These are phyloP conservation scores for Syritta pipiens DNA, from an alignment of 2,888 invertebrate genomes.

Conservation along the genomic window DNA sequence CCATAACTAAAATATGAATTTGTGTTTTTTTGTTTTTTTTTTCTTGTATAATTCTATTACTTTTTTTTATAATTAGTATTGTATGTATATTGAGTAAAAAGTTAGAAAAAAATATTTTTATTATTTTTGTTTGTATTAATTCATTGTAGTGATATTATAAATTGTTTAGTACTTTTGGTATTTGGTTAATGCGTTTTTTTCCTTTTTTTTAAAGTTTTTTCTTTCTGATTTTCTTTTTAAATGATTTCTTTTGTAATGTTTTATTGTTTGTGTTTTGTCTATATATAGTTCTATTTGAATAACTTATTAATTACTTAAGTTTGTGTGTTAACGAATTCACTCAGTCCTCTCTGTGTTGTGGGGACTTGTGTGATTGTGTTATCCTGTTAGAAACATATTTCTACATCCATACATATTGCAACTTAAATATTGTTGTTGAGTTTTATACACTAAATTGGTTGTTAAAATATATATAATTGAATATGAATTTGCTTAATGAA, in stretches of 20 bases:
- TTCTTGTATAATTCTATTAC: constrained; percentile 58
- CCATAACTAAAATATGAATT: constrained; percentile 68
- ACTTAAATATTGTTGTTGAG: constrained; percentile 66
- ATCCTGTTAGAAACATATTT: constrained; percentile 57
- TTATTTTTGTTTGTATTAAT: constrained; percentile 62
- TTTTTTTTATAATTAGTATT: constrained; percentile 61
- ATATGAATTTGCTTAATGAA: constrained; percentile 66
- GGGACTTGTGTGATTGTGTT: constrained; percentile 54
- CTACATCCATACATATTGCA: constrained; percentile 68
- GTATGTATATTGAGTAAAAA: constrained; percentile 70
- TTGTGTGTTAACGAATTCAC: constrained; percentile 66
- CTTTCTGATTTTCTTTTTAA: neutral
- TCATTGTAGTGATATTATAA: constrained; percentile 69
- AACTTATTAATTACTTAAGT: constrained; percentile 66
- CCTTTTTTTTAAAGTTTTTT: constrained; percentile 5
- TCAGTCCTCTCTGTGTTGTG: constrained; percentile 25
- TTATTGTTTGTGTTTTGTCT: constrained; percentile 28
- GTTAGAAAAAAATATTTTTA: constrained; percentile 69
- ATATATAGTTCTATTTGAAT: constrained; percentile 63
- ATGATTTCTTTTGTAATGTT: constrained; percentile 19
- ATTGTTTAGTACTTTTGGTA: constrained; percentile 68
- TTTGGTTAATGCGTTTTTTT: constrained; percentile 64
- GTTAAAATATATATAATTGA: constrained; percentile 68
- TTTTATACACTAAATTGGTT: constrained; percentile 66
- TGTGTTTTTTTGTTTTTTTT: constrained; percentile 29